Evolutionary conservation across 2,888 invertebrate genomes (phyloP), one percentile per base, ranked within the genome.

Genomic region (Allophyes oxyacanthae): DNA sequence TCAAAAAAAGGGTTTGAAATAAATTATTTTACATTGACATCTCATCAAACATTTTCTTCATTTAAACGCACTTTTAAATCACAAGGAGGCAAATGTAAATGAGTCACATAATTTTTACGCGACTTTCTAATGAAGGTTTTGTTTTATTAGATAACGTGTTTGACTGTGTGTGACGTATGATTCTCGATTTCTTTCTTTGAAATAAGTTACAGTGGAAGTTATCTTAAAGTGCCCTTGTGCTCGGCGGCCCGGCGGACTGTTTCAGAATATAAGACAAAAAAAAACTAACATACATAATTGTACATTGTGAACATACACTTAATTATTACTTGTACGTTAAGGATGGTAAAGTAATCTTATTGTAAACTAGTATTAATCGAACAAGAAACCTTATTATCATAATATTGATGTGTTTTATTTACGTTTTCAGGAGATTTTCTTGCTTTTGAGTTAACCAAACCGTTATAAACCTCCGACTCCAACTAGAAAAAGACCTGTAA

Each of bases 301-400:
- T 93, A 94, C 92, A 94, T 94, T 93, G 89, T 94, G 93, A 92
- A 94, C 91, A 94, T 93, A 93, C 85, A 91, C 86, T 76, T 90
- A 89, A 92, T 88, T 92, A 87, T 88, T 88, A 91, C 84, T 89
- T 81, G 85, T 87, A 85, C 74, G 70, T 64, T 90, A 90, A 91
- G 89, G 82, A 87, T 86, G 86, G 86, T 90, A 90, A 90, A 86
- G 86, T 92, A 93, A 93, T 91, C 90, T 92, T 92, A 94, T 89
- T 92, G 91, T 92, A 93, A 91, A 92, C 87, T 94, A 93, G 93
- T 79, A 91, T 88, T 93, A 91, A 91, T 92, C 91, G 84, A 93
- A 94, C 92, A 94, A 93, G 88, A 93, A 93, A 93, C 92, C 92
- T 94, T 94, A 94, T 94, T 93, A 94, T 94, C 93, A 93, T 94